phyloP scores from a whole-genome alignment of 2,113 vertebrate species.

The Polyodon spathula region DNA sequence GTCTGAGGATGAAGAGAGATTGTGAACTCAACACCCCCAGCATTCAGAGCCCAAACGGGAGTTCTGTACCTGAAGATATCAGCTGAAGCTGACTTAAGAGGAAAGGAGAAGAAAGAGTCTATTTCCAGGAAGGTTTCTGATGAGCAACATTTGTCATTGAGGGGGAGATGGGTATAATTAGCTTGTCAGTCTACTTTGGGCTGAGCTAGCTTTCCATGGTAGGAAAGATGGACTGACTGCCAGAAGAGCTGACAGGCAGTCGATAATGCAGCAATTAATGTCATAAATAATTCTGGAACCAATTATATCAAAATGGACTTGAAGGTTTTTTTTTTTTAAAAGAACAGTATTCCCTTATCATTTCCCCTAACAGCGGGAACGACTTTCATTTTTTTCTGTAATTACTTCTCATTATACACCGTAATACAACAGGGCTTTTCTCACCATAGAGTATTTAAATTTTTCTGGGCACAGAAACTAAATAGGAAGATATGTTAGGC shows the following conservation, averaged over 20 bases:
- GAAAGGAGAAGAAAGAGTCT: constrained; percentile 71
- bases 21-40: constrained; percentile 63
- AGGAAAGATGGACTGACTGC: constrained; percentile 98
- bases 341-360: constrained; percentile 80
- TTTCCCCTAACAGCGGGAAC: constrained; percentile 84
- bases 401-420: constrained; percentile 85
- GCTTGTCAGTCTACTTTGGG: constrained; percentile 93
- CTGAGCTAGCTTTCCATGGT: constrained; percentile 84
- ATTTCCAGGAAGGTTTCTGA: constrained; percentile 88
- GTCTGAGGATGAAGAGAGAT: constrained; percentile 76
- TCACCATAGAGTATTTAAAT: not conserved
- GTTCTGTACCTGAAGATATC: constrained; percentile 72
- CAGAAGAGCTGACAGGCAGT: constrained; percentile 85
- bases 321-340: constrained; percentile 39
- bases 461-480: constrained; percentile 41
- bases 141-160: constrained; percentile 93
- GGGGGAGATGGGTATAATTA: constrained; percentile 96
- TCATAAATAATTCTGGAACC: constrained; percentile 98
- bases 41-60: constrained; percentile 37
- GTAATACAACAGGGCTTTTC: constrained; percentile 63
- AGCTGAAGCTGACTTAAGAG: constrained; percentile 62
- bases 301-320: constrained; percentile 95
- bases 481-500: constrained; percentile 27
- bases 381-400: constrained; percentile 78
- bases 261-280: constrained; percentile 98